Evolutionary conservation across 53 echinoderm and acorn worm species (phyloP), one percentile per base, ranked within the genome.

Genomic region (Holothuria leucospilota): DNA sequence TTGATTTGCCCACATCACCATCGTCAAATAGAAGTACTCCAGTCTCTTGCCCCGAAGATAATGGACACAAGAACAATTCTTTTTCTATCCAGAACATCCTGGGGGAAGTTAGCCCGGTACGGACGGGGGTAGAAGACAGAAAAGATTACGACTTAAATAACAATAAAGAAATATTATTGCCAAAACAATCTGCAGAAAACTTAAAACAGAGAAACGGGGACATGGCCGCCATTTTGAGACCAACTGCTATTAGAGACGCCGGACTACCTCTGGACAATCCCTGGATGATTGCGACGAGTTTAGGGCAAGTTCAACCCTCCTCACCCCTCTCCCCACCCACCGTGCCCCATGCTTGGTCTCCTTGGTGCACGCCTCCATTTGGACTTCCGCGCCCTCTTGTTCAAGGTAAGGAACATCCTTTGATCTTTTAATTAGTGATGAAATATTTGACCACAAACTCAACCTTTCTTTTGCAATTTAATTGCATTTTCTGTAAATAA

Each of bases 341-440:
- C 61, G 81, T 63, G 20, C 68, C 89, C 42, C 84, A 84, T 26
- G 68, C 89, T 14, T 89, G 89, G 89, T 89, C 89, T 26, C 89
- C 89, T 16, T 89, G 89, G 89, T 89, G 89, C 69, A 51, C 75
- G 21, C 49, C 49, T 26, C 75, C 75, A 23, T 75, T 75, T 51
- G 75, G 75, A 49, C 26, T 75, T 1, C 75, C 75, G 26, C 75
- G 75, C 26, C 75, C 75, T 20, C 75, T 75, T 75, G 75, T 75
- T 49, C 75, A 75, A 49, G 75, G 75, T 75, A 75, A 75, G 75
- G 8, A 38, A 20, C 4, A 16, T 56, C 18, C 16, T 56, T 46
- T 46, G 34, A 46, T 46, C 46, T 9, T 5, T 46, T 46, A 46
- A 46, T 7, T 46, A 7, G 8, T 46, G 8, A 46, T 9, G 46